Evolutionary conservation across 2,797 vertebrate species (phyloP), one percentile per base, ranked within the genome.

Genomic region (Pipistrellus nathusii): DNA sequence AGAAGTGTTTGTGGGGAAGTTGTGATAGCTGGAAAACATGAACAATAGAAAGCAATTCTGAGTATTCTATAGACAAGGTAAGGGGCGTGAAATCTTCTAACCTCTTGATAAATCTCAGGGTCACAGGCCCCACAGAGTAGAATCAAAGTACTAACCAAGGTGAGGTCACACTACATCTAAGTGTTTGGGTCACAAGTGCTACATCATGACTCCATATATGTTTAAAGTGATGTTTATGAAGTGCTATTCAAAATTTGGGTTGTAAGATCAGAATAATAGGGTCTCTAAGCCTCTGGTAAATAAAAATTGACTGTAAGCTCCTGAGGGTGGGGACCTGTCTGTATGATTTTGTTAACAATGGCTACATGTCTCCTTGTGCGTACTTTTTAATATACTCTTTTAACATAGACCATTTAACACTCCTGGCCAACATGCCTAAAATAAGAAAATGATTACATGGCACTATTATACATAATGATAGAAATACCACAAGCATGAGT

Each of bases 11-110:
- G 9, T 84, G 44, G 46, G 44, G 55, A 86, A 89, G 71, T 83
- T 69, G 78, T 57, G 44, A 89, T 2, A 44, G 35, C 41, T 71
- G 25, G n/a, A 85, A 93, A 90, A 90, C 57, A 90, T 8, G 9
- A 87, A 89, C 51, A 71, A 86, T 55, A 57, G 57, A 81, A 76
- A 93, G 44, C 59, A 87, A 89, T 92, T 93, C 64, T 27, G 71
- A 89, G 57, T 48, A 75, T 66, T 84, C 66, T 69, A 84, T 25
- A 84, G 51, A 92, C 53, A 92, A 89, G 30, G 44, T n/a, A 87
- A 90, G 77, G 81, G 35, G 27, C 2, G 0, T 88, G 82, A 85
- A 92, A 93, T 95, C 59, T 87, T 53, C 77, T 35, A 83, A 71
- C 38, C 53, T 17, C 41, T 83, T 81, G 68, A 48, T 83, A 48